phyloP scores from a whole-genome alignment of 2,797 vertebrate species.

The Pseudochirops cupreus region DNA sequence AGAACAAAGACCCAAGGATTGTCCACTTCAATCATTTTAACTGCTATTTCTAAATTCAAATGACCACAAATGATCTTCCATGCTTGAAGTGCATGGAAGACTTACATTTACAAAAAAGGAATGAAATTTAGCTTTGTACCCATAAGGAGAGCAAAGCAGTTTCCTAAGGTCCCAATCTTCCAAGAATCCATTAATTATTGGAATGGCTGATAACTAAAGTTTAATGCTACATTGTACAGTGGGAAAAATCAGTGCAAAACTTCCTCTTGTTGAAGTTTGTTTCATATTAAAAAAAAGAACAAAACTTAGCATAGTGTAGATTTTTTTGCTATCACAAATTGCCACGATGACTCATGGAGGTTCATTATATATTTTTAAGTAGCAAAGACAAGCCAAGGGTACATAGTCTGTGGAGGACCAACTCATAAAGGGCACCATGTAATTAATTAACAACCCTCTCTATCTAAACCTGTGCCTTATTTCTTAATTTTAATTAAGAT shows the following conservation, averaged over 20 bases:
- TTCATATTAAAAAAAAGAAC: not conserved
- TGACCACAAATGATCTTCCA: not conserved
- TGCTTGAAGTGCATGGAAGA: not conserved
- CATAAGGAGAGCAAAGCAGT: accelerated
- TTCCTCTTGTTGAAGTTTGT: not conserved
- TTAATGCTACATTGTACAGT: not conserved
- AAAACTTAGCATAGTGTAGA: not conserved
- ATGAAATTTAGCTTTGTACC: not conserved
- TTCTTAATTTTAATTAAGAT: not conserved
- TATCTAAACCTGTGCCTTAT: not conserved
- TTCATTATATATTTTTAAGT: constrained; percentile 15
- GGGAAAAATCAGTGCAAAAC: not conserved
- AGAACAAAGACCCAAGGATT: not conserved
- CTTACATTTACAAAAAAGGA: not conserved
- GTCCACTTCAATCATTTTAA: not conserved
- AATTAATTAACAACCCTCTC: not conserved
- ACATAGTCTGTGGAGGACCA: not conserved
- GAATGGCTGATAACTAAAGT: not conserved
- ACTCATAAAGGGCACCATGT: not conserved
- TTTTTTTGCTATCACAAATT: not conserved
- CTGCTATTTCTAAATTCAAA: constrained; percentile 25
- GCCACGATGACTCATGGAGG: not conserved
- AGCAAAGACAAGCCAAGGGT: not conserved
- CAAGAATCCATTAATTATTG: constrained; percentile 12
- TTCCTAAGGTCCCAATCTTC: not conserved